These are phyloP conservation scores for Anoplius nigerrimus DNA, from an alignment of 2,888 invertebrate genomes.

Conservation along the genomic window DNA sequence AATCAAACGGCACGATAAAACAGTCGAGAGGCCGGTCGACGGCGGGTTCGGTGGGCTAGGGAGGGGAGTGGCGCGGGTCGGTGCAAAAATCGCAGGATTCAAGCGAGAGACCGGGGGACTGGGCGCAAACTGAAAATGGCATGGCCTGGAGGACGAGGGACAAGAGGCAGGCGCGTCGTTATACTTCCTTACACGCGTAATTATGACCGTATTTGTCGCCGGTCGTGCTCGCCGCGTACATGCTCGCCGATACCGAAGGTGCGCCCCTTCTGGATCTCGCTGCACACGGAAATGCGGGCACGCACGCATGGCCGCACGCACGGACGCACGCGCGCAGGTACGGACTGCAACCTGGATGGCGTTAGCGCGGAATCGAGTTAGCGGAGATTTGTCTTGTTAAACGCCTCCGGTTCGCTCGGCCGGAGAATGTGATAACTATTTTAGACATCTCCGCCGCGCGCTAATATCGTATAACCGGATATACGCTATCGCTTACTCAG, in stretches of 20 bases:
- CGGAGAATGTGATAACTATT: too few species aligned
- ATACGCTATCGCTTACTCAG: too few species aligned
- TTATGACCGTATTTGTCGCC: constrained; percentile 55
- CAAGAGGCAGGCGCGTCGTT: constrained; percentile 40
- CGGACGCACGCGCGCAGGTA: neutral
- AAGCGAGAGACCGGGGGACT: constrained; percentile 13
- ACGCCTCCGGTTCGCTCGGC: too few species aligned
- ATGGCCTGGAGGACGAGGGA: constrained; percentile 29
- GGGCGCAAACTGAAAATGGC: constrained; percentile 36
- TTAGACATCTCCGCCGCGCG: too few species aligned
- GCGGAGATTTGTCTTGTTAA: too few species aligned
- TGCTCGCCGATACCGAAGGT: neutral
- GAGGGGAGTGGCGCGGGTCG: neutral
- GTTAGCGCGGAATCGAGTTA: too few species aligned
- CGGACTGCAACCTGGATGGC: neutral
- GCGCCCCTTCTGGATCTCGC: constrained; percentile 4
- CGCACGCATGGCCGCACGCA: too few species aligned
- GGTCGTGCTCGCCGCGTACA: constrained; percentile 23
- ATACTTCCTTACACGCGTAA: constrained; percentile 55
- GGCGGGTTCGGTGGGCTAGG: neutral
- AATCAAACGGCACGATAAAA: constrained; percentile 27
- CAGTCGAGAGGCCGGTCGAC: constrained; percentile 3
- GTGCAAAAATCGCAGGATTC: constrained; percentile 10
- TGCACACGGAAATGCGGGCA: neutral
- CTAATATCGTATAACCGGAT: too few species aligned